phyloP scores from a whole-genome alignment of 2,888 invertebrate species.

The Tipula unca region DNA sequence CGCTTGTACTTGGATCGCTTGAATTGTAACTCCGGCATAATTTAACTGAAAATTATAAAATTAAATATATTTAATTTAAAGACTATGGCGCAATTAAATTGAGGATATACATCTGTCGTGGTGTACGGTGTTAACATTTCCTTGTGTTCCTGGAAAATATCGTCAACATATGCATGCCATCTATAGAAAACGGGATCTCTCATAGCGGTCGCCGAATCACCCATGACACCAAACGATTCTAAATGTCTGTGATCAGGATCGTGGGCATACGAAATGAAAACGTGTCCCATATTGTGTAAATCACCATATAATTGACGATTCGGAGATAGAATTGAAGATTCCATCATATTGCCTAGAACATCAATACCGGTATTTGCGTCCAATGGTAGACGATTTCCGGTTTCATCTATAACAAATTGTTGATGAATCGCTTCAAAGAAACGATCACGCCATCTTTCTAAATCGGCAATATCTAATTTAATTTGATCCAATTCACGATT shows the following conservation, averaged over 20 bases:
- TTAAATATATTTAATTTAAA: not conserved
- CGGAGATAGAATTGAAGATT: constrained; percentile 60
- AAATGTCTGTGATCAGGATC: constrained; percentile 64
- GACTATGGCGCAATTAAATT: constrained; percentile 20
- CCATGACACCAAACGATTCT: constrained; percentile 76
- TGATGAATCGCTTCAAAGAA: constrained; percentile 62
- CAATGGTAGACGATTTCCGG: constrained; percentile 48
- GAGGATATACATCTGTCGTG: constrained; percentile 44
- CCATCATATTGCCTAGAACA: constrained; percentile 69
- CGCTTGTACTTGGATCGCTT: constrained; percentile 47
- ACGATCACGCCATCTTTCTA: constrained; percentile 69
- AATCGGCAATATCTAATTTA: constrained; percentile 55
- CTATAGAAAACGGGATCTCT: constrained; percentile 80
- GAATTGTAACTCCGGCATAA: constrained; percentile 49
- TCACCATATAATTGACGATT: constrained; percentile 68
- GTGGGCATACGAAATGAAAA: constrained; percentile 65
- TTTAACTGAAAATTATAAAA: constrained; percentile 26
- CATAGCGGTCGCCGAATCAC: constrained; percentile 78
- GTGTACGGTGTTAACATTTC: constrained; percentile 58
- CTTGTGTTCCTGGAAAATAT: constrained; percentile 69
- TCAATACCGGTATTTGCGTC: constrained; percentile 67
- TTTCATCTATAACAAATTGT: constrained; percentile 48
- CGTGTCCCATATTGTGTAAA: constrained; percentile 75
- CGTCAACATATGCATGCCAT: constrained; percentile 74
- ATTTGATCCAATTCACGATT: constrained; percentile 61